These are phyloP conservation scores for Nasua narica DNA, from an alignment of 2,797 vertebrate species.

Conservation along the genomic window DNA sequence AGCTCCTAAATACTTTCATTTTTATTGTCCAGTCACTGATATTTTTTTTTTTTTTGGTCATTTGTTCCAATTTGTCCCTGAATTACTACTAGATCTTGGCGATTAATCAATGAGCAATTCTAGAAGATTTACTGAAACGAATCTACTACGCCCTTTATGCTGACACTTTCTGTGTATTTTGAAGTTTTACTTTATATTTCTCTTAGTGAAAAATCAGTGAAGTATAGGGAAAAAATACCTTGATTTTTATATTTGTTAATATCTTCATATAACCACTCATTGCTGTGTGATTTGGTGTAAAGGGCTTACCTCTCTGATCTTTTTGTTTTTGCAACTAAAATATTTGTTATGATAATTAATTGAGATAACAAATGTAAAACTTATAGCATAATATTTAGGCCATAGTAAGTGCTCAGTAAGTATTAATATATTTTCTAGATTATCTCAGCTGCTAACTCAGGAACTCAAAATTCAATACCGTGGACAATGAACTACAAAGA, in stretches of 20 bases:
- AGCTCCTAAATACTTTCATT: neutral
- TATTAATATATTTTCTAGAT: neutral
- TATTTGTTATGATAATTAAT: neutral
- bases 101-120: neutral
- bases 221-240: neutral
- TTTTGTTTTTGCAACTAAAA: neutral
- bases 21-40: neutral
- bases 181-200: neutral
- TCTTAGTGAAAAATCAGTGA: neutral
- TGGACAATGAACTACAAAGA: neutral
- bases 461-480: neutral
- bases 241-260: neutral
- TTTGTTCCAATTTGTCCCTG: neutral
- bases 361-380: neutral
- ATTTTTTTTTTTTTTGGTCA: neutral
- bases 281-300: neutral
- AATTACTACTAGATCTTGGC: constrained; percentile 20
- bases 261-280: neutral
- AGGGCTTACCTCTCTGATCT: neutral
- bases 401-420: neutral
- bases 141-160: neutral
- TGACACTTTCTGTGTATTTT: neutral
- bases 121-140: neutral
- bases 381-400: neutral
- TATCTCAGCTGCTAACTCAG: neutral